Percentiles rank a stretch among this genome's conserved stretches.
Conservation (phyloP, 2,888 invertebrate species). For the Mythimna vitellina region DNA sequence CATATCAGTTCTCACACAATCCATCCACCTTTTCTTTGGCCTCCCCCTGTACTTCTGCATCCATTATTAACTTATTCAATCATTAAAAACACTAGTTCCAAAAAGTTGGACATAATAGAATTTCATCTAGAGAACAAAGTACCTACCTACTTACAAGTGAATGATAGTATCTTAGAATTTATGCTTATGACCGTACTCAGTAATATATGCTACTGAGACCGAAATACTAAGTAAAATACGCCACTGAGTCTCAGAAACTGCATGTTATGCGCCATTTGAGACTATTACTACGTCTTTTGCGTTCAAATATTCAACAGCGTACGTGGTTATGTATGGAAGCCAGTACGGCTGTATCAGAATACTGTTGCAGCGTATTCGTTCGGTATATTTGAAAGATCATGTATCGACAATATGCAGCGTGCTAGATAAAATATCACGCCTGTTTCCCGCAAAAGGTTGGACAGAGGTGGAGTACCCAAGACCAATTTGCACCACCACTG, state of each 20-base stretch:
- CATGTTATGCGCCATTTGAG: constrained; percentile 29
- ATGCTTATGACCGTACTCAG: constrained; percentile 36
- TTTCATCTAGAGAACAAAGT: constrained; percentile 46
- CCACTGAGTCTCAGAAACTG: constrained; percentile 8
- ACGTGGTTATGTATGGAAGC: background rate
- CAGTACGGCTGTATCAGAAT: constrained; percentile 1
- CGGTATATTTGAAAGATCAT: constrained; percentile 2
- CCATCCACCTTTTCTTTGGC: too few species aligned
- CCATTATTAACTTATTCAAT: background rate
- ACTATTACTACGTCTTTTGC: constrained; percentile 42
- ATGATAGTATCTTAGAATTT: constrained; percentile 43
- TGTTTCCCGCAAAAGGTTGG: background rate
- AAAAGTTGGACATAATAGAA: constrained; percentile 30
- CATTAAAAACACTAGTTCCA: background rate
- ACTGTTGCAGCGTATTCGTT: background rate
- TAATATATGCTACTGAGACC: constrained; percentile 31
- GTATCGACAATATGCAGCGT: background rate
- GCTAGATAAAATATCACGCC: background rate
- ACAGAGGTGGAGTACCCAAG: background rate
- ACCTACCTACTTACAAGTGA: constrained; percentile 38
- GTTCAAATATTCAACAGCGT: constrained; percentile 50
- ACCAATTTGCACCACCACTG: background rate
- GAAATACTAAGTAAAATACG: constrained; percentile 28
- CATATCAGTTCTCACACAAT: too few species aligned
- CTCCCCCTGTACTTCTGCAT: background rate